Percentiles rank a stretch among this genome's conserved stretches.
Conservation (phyloP, 1,140 invertebrate genomes). For the Ctenoplectra terminalis region DNA sequence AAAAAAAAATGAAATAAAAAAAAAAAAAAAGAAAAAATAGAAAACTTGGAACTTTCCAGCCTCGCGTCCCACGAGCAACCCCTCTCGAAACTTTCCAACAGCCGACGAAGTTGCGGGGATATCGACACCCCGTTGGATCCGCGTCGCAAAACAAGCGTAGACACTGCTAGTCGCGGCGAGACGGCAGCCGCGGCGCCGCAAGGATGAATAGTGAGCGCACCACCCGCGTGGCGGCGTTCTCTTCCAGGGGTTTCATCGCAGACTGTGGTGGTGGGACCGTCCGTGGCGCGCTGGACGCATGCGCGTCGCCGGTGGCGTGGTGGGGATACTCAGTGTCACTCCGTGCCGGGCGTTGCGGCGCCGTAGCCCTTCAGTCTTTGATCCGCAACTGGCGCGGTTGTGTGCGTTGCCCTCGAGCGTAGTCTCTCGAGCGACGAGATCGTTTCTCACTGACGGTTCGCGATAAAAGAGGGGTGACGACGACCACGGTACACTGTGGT, state of each 20-base stretch:
- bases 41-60: conserved; percentile 21
- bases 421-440: conserved; percentile 18
- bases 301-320: conserved; percentile 54
- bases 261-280: conserved; percentile 32
- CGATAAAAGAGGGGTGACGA: conserved; percentile 16
- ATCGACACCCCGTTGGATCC: conserved; percentile 35
- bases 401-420: conserved; percentile 52
- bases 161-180: conserved; percentile 18
- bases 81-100: conserved; percentile 13
- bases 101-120: neutral
- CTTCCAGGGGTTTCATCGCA: conserved; percentile 29
- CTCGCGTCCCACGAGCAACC: conserved; percentile 10
- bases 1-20: too few relatives aligned
- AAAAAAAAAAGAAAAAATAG: neutral
- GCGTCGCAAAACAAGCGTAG: conserved; percentile 24
- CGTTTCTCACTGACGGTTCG: conserved; percentile 42
- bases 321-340: conserved; percentile 77
- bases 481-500: conserved; percentile 2
- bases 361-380: conserved; percentile 74
- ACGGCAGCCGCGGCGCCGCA: conserved; percentile 2
- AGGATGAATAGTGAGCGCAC: conserved; percentile 52
- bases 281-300: conserved; percentile 55
- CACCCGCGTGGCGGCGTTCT: conserved; percentile 62
- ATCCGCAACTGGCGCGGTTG: conserved; percentile 67
- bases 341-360: conserved; percentile 78